Base-by-base conservation (phyloP, 2,113 vertebrate species). In the Saimiri boliviensis region DNA sequence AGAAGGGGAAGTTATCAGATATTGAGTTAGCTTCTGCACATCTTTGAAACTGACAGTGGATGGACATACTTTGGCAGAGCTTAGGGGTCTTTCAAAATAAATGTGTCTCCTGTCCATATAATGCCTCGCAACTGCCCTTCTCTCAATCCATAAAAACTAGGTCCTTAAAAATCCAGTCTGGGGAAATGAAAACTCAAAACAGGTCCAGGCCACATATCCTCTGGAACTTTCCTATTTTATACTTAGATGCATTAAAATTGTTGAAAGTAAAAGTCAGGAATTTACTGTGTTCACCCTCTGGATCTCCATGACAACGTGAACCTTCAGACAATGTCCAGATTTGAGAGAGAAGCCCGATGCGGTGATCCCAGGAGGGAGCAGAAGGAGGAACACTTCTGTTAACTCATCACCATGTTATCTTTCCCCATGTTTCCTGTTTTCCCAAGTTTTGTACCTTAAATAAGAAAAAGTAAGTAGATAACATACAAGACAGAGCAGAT, bases 321-420 rank as follows among this genome's bases (percentile, higher is more conserved):
- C 1, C 37, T 71, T 37, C 23, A 6, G 32, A 37, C 32, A 17
- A 17, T 3, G 12, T 25, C 11, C 16, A 81, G 66, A 35, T 20
- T 17, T 40, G 17, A 42, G 52, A 32, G 49, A 37, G 27, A 21
- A 2, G 32, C 25, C 14, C 19, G 7, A 4, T 0, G 0, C 3
- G 19, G 25, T 32, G 17, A 11, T 1, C 25, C 21, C 9, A 21
- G 85, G 0, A 37, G 11, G 25, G 40, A 11, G 2, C 3, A 7
- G 3, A 12, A 47, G 1, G 47, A 32, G 47, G 25, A 42, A 17
- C 10, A n/a, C 1, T 30, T 35, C 45, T 79, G 45, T 49, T 47
- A 11, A 79, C 76, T 0, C 19, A 13, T 45, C 6, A 8, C 42
- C 30, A 5, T 30, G 58, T 30, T 21, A 35, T 14, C 27, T 87